Evolutionary conservation across 1,140 invertebrate genomes (phyloP), one percentile per base, ranked within the genome.

Genomic region (Drosophila prosaltans): DNA sequence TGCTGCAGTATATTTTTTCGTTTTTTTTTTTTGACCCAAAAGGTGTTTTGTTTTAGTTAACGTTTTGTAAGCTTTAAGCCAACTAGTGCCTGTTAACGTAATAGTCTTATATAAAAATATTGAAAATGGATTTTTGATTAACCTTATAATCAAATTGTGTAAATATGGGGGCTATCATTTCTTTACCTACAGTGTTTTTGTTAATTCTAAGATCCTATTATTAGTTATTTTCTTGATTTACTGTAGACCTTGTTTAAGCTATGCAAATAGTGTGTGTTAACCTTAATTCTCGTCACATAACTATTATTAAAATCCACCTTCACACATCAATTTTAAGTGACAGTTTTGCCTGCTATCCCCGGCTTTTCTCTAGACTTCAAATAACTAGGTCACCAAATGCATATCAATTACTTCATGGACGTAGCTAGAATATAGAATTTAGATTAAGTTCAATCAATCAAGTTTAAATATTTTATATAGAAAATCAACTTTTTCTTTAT

Each of bases 1-100:
- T 88, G 48, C 58, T 88, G 83, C 83, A 86, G 57, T 86, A 21
- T 26, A 8, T 86, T 80, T 16, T 16, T 16, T 16, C 16, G 16
- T 16, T 16, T 16, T 16, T 16, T 16, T 67, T 59, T 54, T 64
- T 61, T 58, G 65, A 61, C 74, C 54, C 68, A 64, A 66, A 60
- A 16, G 45, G 30, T 63, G 32, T 48, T 55, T 77, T 67, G 59
- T 41, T 70, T 76, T 65, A 76, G 54, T 76, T 76, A 76, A 69
- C 40, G 32, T 48, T 8, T 61, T 11, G 21, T 28, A 40, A 16
- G 9, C 30, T 6, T 41, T 26, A 41, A 43, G 45, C 16, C 16
- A 48, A 21, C 16, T 24, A 21, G 45, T 48, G 16, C 24, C 45
- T 7, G 45, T 8, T 24, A 24, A 48, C 21, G 45, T 11, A 48